phyloP scores from a whole-genome alignment of 2,113 vertebrate species.

The Stigmatopora argus region DNA sequence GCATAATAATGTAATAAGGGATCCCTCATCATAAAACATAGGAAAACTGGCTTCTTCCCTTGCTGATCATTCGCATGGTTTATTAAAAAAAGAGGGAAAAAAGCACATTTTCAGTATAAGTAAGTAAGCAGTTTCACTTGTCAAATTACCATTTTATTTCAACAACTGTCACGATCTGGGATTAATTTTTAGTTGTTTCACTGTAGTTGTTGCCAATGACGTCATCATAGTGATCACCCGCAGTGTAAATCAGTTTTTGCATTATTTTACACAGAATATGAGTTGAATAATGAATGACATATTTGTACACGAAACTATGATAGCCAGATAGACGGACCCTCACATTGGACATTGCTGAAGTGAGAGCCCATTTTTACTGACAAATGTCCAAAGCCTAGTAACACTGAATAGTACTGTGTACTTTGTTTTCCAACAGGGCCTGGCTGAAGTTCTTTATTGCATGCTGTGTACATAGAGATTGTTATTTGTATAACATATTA shows the following conservation, averaged over 20 bases:
- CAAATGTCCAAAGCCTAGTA: not conserved
- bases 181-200: slow-evolving; percentile 26
- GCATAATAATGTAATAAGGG: slow-evolving; percentile 63
- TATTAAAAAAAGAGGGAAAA: slow-evolving; percentile 29
- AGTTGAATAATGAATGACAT: slow-evolving; percentile 41
- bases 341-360: not conserved
- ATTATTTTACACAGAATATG: slow-evolving; percentile 16
- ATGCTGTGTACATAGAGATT: not conserved
- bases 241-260: not conserved
- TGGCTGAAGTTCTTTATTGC: not conserved
- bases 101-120: slow-evolving; percentile 37
- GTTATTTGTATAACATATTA: not conserved
- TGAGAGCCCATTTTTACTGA: not conserved
- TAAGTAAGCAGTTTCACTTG: slow-evolving; percentile 58
- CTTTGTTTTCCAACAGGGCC: not conserved
- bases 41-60: slow-evolving; percentile 58
- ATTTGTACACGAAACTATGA: slow-evolving; percentile 9
- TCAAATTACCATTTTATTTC: slow-evolving; percentile 45
- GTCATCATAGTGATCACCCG: not conserved
- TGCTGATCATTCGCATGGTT: slow-evolving; percentile 51
- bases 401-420: not conserved
- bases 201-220: slow-evolving; percentile 10
- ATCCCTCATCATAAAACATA: slow-evolving; percentile 59
- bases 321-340: not conserved
- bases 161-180: slow-evolving; percentile 25